A percentile compares a stretch with the other conserved stretches of the same genome.
These are phyloP conservation scores for Dascyllus trimaculatus DNA, from an alignment of 2,113 vertebrate genomes.

Conservation along the genomic window DNA sequence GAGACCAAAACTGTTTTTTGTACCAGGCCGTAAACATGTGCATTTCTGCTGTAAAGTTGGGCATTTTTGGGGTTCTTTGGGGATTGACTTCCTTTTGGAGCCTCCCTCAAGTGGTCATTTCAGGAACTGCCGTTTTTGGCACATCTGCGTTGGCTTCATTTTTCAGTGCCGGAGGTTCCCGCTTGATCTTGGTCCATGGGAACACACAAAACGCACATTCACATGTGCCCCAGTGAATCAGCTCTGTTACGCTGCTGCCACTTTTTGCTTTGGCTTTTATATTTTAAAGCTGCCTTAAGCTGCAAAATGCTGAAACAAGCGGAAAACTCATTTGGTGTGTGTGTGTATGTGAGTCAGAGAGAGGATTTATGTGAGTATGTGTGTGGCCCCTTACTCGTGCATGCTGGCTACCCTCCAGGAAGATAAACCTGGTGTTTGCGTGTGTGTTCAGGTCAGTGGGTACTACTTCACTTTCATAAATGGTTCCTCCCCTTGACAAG, in stretches of 20 bases:
- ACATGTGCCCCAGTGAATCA: conserved; percentile 12
- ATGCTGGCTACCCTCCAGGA: conserved; percentile 28
- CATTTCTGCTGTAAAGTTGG: no score
- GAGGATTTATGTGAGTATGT: not conserved
- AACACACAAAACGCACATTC: conserved; percentile 16
- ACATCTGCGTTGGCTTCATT: no score
- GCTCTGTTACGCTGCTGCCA: conserved; percentile 1
- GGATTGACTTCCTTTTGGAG: no score
- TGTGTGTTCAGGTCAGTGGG: conserved; percentile 44
- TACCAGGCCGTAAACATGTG: no score
- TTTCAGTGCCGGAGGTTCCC: no score
- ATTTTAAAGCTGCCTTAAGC: conserved; percentile 33
- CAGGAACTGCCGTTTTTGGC: no score
- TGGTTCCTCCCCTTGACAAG: conserved; percentile 35
- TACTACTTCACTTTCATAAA: conserved; percentile 36
- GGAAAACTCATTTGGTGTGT: conserved; percentile 34
- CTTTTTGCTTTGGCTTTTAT: conserved; percentile 22
- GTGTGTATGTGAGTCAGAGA: conserved; percentile 23
- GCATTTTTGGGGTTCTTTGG: no score
- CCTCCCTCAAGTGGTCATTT: no score
- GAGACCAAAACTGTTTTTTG: no score
- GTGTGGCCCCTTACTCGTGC: not conserved
- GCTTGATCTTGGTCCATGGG: not conserved
- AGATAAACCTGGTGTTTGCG: conserved; percentile 30
- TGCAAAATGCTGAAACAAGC: conserved; percentile 53